phyloP scores from a whole-genome alignment of 2,797 vertebrate genomes.

The Sorex maritimensis region DNA sequence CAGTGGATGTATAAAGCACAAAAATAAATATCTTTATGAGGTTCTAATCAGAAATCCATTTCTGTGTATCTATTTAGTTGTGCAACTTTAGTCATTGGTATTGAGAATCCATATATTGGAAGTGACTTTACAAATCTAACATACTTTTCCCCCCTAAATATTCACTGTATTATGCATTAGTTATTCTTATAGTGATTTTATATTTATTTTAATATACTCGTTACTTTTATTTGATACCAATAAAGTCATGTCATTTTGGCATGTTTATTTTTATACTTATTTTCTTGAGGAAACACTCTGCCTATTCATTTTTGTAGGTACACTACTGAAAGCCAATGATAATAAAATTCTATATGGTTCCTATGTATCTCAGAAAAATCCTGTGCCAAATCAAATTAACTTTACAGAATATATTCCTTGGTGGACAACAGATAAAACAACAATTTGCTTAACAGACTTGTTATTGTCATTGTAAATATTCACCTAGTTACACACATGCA shows the following conservation, averaged over 20 bases:
- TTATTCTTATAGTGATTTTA: background rate
- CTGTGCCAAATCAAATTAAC: background rate
- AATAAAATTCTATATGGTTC: too few species aligned
- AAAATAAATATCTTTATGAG: too few species aligned
- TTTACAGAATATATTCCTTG: background rate
- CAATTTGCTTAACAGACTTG: constrained; percentile 12
- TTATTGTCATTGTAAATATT: constrained; percentile 31
- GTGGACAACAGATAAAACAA: background rate
- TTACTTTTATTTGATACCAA: background rate
- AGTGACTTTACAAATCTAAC: background rate
- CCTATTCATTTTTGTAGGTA: background rate
- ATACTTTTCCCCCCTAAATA: background rate
- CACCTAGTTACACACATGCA: background rate
- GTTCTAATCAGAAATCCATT: background rate
- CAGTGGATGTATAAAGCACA: too few species aligned
- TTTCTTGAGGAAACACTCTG: background rate
- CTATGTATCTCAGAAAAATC: background rate
- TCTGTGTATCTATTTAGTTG: background rate
- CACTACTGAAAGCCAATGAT: too few species aligned
- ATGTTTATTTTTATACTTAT: background rate
- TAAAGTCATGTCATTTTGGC: too few species aligned
- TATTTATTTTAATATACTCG: background rate
- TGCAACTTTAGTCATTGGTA: background rate
- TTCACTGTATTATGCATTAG: background rate
- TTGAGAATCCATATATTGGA: constrained; percentile 7